Conservation (phyloP, 2,888 invertebrate species). For the Caenorhabditis sp. region DNA sequence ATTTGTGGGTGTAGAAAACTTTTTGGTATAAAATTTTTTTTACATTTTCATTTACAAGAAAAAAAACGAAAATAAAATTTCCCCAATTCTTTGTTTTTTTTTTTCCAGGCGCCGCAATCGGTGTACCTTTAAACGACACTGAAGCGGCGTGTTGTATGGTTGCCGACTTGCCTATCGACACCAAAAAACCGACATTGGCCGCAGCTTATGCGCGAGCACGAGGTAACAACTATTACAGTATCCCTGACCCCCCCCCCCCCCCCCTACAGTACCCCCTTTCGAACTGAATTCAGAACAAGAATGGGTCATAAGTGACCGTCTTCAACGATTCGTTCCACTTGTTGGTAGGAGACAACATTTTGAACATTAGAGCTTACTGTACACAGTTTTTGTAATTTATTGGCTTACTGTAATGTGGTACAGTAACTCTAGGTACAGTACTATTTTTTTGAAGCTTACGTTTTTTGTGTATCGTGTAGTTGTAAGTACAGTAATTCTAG, state of each 20-base stretch:
- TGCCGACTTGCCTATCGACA: conserved; percentile 79
- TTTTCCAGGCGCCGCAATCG: conserved; percentile 84
- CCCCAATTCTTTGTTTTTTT: no score
- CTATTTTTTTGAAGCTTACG: not conserved
- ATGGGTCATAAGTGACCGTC: conserved; percentile 43
- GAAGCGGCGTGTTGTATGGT: conserved; percentile 92
- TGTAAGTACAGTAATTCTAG: not conserved
- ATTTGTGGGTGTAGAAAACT: no score
- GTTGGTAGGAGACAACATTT: conserved; percentile 26
- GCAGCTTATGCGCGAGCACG: conserved; percentile 92
- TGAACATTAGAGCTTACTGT: not conserved
- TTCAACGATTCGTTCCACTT: conserved; percentile 27
- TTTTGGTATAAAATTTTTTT: no score
- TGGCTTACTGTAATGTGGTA: not conserved
- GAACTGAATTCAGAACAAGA: conserved; percentile 25
- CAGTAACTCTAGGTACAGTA: not conserved
- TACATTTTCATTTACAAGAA: no score
- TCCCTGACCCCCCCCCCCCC: not conserved
- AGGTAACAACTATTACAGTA: conserved; percentile 73
- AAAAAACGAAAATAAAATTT: no score
- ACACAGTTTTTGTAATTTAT: not conserved
- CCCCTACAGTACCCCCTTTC: conserved; percentile 10
- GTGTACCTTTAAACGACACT: conserved; percentile 79
- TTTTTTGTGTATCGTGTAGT: not conserved
- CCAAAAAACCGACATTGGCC: conserved; percentile 77